Base-by-base conservation (phyloP, 2,888 invertebrate genomes). In the Aquatica leii region DNA sequence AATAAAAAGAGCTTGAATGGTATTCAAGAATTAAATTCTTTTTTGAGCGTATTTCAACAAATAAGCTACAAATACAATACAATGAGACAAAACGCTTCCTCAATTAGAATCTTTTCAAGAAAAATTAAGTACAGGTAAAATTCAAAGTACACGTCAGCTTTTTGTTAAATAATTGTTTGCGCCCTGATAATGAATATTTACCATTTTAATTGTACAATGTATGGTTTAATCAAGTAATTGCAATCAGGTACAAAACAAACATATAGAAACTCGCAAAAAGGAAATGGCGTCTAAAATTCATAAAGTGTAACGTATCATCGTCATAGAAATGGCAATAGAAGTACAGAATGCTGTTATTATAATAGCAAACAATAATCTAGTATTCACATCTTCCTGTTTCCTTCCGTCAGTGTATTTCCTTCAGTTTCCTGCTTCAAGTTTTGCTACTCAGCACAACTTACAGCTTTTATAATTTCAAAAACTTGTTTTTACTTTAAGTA, bases 341-440 rank as follows among this genome's bases (percentile, higher is more conserved):
- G 53, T 40, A 63, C 59, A 69, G 63, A 62, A 68, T 59, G 66
- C 67, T 70, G 71, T 73, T 70, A 69, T 70, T 72, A 64, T 71
- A 72, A 73, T 73, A 73, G 70, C 72, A 72, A 70, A 74, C 72
- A 73, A 72, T 71, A 72, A 73, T 73, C 72, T 73, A 70, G 71
- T 68, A 68, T 73, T 72, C 69, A 69, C 74, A 71, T 73, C 70
- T 72, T 72, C 74, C 70, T 73, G 71, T 67, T 74, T 73, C 74
- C 74, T 76, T 75, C 75, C 73, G 68, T 62, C 70, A 69, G 67
- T 70, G 69, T 70, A 72, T 71, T 68, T 67, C 67, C 68, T 66
- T 66, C 69, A 69, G 69, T 69, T 73, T 69, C 69, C 70, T 71
- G 70, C 58, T 24, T 24, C 24, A 66, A 40, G 62, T 50, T 60